These are phyloP conservation scores for Adelosebastes latens DNA, from an alignment of 2,797 vertebrate genomes.

Conservation along the genomic window DNA sequence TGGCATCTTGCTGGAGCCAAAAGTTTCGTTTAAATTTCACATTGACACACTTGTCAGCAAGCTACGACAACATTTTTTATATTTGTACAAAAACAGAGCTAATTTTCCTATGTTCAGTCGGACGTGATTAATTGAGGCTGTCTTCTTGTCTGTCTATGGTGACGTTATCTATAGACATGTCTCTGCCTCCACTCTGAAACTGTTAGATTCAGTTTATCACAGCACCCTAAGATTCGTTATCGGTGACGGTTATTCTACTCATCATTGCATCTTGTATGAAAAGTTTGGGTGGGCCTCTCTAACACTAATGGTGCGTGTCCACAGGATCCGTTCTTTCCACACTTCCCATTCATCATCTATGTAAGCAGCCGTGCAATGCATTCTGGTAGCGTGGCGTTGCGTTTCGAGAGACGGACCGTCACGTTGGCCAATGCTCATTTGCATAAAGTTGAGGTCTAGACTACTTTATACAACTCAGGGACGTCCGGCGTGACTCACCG, in stretches of 20 bases:
- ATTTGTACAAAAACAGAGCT: no score
- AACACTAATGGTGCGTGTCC: no score
- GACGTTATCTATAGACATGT: neutral
- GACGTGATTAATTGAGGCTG: neutral
- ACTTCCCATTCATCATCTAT: neutral
- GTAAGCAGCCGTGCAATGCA: neutral
- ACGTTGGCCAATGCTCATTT: neutral
- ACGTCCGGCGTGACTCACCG: neutral
- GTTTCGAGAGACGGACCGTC: neutral
- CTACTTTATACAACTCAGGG: neutral
- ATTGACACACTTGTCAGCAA: no score
- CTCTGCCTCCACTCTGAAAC: neutral
- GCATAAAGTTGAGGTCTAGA: neutral
- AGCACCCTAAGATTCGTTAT: neutral
- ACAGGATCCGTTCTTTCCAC: no score
- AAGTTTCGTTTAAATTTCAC: neutral
- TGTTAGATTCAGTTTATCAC: neutral
- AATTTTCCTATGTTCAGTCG: no score
- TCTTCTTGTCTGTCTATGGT: neutral
- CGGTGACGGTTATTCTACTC: neutral
- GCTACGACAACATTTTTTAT: no score
- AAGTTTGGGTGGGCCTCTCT: neutral
- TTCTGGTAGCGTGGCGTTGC: fast-evolving
- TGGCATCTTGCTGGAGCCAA: neutral
- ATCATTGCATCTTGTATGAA: no score